Conservation (phyloP, 2,888 invertebrate genomes). For the Cyrtodaria siliqua region DNA sequence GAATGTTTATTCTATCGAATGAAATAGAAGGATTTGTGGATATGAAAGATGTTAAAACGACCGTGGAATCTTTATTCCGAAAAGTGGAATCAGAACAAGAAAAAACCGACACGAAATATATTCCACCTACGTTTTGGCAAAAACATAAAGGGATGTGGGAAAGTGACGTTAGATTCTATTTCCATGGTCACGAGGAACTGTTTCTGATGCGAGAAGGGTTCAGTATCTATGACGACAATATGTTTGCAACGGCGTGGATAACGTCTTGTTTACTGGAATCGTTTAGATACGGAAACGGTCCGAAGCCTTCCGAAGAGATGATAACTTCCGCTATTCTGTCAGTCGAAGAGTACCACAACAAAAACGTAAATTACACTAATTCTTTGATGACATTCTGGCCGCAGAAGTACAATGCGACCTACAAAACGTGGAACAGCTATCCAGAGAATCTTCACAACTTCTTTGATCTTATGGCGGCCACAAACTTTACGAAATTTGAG, state of each 20-base stretch:
- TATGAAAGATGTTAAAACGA: slow-evolving; percentile 34
- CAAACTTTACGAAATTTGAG: slow-evolving; percentile 68
- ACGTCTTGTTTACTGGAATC: slow-evolving; percentile 76
- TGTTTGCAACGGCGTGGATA: slow-evolving; percentile 82
- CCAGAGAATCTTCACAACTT: slow-evolving; percentile 70
- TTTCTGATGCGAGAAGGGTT: slow-evolving; percentile 71
- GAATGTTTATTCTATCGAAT: too few species aligned
- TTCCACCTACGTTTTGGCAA: slow-evolving; percentile 72
- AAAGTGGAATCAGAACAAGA: slow-evolving; percentile 63
- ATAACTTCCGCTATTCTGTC: slow-evolving; percentile 53
- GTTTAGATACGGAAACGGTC: slow-evolving; percentile 58
- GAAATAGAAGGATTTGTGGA: neutral
- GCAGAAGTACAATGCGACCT: slow-evolving; percentile 72
- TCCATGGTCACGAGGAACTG: slow-evolving; percentile 71
- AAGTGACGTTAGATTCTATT: slow-evolving; percentile 77
- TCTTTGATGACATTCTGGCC: slow-evolving; percentile 81
- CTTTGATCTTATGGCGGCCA: slow-evolving; percentile 62
- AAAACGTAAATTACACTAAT: slow-evolving; percentile 71
- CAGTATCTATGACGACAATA: slow-evolving; percentile 80
- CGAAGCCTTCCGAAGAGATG: slow-evolving; percentile 61
- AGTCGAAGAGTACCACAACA: slow-evolving; percentile 71
- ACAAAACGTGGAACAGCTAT: slow-evolving; percentile 68
- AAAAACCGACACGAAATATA: slow-evolving; percentile 57
- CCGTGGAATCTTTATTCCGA: slow-evolving; percentile 58
- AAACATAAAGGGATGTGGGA: slow-evolving; percentile 77